These are phyloP conservation scores for Porites cylindrica DNA, from an alignment of 92 coral and sea anemone species.

Conservation along the genomic window DNA sequence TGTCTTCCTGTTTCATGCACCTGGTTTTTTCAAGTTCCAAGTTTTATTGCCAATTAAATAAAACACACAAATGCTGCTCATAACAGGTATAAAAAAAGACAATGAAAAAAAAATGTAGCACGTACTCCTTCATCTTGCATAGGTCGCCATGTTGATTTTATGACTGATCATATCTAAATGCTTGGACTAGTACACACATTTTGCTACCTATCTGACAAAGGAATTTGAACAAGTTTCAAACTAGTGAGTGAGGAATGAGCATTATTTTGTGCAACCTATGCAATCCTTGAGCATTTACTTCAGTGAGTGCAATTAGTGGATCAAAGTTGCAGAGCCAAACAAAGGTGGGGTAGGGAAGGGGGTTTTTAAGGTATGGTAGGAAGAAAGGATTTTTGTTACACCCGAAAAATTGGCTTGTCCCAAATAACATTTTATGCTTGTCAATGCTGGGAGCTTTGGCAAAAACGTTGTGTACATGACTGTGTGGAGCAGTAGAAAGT, in stretches of 20 bases:
- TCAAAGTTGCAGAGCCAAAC: constrained; percentile 35
- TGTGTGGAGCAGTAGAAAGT: constrained; percentile 35
- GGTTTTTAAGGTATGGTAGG: constrained; percentile 24
- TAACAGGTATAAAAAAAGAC: constrained; percentile 22
- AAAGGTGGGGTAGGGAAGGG: constrained; percentile 23
- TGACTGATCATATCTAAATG: constrained; percentile 16
- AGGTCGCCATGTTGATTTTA: constrained; percentile 38
- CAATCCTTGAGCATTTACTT: constrained; percentile 24
- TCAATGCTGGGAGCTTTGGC: constrained; percentile 35
- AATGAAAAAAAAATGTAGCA: constrained; percentile 26
- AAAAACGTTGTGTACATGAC: constrained; percentile 25
- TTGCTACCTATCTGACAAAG: constrained; percentile 40
- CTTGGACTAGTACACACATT: constrained; percentile 14
- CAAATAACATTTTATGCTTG: constrained; percentile 27
- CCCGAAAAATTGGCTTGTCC: constrained; percentile 28
- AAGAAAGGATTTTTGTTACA: constrained; percentile 28
- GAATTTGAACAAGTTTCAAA: constrained; percentile 33
- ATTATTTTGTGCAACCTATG: constrained; percentile 28
- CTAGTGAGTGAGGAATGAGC: constrained; percentile 24
- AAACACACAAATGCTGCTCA: constrained; percentile 38
- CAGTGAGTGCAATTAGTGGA: constrained; percentile 13
- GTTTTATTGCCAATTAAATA: constrained; percentile 28
- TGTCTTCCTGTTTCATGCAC: constrained; percentile 36
- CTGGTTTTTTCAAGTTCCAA: too few species aligned
- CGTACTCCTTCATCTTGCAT: too few species aligned